These are phyloP conservation scores for Mystacornis crossleyi DNA, from an alignment of 2,113 vertebrate genomes.

Conservation along the genomic window DNA sequence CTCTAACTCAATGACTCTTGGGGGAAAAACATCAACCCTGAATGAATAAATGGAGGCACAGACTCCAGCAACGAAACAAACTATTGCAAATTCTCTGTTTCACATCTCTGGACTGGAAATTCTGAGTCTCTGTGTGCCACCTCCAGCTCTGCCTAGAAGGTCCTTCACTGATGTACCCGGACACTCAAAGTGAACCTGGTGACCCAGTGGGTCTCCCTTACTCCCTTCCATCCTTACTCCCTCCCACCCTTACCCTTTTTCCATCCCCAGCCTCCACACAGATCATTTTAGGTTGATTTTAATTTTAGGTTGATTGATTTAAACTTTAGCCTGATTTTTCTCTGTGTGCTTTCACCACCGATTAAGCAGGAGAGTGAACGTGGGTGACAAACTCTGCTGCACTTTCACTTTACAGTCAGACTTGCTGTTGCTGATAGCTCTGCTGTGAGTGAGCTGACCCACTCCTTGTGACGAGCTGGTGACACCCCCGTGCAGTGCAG, in stretches of 20 bases:
- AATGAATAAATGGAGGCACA: background rate
- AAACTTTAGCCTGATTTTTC: background rate
- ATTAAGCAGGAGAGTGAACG: background rate
- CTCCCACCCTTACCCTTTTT: background rate
- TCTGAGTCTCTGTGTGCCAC: background rate
- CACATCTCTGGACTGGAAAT: background rate
- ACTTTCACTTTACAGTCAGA: background rate
- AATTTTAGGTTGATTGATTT: background rate
- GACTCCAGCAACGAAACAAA: background rate
- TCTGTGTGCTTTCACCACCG: background rate
- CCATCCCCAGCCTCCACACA: background rate
- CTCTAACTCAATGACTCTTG: background rate
- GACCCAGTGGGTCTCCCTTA: background rate
- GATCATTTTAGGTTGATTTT: background rate
- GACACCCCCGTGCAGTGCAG: rapidly evolving
- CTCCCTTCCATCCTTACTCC: background rate
- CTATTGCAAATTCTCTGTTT: background rate
- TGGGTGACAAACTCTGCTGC: background rate
- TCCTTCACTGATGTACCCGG: background rate
- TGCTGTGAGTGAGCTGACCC: background rate
- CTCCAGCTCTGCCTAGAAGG: background rate
- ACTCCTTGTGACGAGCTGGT: background rate
- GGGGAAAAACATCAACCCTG: background rate
- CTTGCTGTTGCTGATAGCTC: background rate
- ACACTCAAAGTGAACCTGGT: background rate